Evolutionary conservation across 2,113 vertebrate species (phyloP), one percentile per base, ranked within the genome.

Genomic region (Azemiops feae): DNA sequence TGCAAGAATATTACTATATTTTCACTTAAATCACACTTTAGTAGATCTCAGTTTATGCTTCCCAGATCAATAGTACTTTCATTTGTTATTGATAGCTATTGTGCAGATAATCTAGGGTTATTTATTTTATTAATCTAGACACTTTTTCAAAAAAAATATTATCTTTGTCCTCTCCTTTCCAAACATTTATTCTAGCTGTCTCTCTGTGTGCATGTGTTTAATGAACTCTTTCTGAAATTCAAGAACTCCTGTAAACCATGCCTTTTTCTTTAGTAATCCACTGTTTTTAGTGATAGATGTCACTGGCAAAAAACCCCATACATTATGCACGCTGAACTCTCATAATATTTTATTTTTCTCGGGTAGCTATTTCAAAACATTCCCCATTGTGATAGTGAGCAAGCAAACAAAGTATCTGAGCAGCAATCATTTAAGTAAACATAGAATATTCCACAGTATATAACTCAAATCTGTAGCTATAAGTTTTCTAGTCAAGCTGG

Each of bases 391-490:
- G 94, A 91, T 25, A 94, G 55, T 92, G 57, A 94, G 47, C 95
- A 95, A 94, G 92, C 91, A 89, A 69, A 92, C 91, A 89, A 90
- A 93, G 92, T 92, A 93, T 69, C 87, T 93, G 88, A 85, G 0
- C 85, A 86, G 92, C 74, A 93, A 94, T 97, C 88, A 94, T 93
- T 96, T 93, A 94, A 95, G 95, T 96, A 93, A 94, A 94, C 52
- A 92, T 92, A 88, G 85, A 91, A 91, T 0, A 8, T 95, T 92
- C 86, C 86, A 89, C 14, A 81, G 54, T 89, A 91, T 90, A 95
- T 92, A 88, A 85, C 9, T 10, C 39, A 92, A 81, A 27, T 69
- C 25, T 92, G n/a, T 30, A 85, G 91, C 64, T 88, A 94, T 89
- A 85, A 95, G 58, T 54, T 92, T 88, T 69, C 89, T 85, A 0